A percentile compares a stretch with the other conserved stretches of the same genome.
phyloP scores from a whole-genome alignment of 2,888 invertebrate species.

The Bursaphelenchus okinawaensis region DNA sequence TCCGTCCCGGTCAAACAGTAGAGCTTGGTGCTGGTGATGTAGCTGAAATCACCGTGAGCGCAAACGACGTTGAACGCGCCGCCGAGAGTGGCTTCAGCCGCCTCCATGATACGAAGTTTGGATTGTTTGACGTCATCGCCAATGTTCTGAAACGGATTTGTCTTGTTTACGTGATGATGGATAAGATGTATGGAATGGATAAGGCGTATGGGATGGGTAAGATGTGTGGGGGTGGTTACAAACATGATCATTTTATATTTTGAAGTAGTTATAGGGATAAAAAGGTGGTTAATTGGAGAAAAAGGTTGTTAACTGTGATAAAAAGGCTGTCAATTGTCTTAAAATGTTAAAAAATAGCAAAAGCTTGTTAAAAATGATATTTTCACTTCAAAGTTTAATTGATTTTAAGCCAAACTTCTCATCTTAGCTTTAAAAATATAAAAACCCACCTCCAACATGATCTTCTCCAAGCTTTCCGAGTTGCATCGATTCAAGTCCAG shows the following conservation, averaged over 20 bases:
- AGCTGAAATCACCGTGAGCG: slow-evolving; percentile 23
- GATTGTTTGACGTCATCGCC: slow-evolving; percentile 28
- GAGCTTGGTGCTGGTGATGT: slow-evolving; percentile 26
- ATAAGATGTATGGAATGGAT: no score
- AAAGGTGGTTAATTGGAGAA: neutral
- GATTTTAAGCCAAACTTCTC: slow-evolving; percentile 5
- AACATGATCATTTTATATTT: no score
- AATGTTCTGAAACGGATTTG: slow-evolving; percentile 23
- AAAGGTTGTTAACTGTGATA: no score
- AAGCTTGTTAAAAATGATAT: no score
- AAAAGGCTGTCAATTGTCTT: no score
- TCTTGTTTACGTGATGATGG: no score
- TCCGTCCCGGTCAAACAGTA: slow-evolving; percentile 22
- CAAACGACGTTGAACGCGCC: slow-evolving; percentile 30
- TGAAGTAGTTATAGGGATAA: no score
- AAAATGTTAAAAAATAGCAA: no score
- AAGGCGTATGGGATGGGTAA: no score
- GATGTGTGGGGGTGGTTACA: neutral
- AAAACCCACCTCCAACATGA: slow-evolving; percentile 15
- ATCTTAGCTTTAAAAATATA: no score
- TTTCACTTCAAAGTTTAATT: neutral
- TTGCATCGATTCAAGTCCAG: slow-evolving; percentile 13
- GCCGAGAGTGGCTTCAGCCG: slow-evolving; percentile 24
- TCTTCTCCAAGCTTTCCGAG: slow-evolving; percentile 9
- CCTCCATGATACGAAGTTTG: slow-evolving; percentile 25